Evolutionary conservation across 1,140 invertebrate species (phyloP).

Genomic region (Bombyx mandarina): DNA sequence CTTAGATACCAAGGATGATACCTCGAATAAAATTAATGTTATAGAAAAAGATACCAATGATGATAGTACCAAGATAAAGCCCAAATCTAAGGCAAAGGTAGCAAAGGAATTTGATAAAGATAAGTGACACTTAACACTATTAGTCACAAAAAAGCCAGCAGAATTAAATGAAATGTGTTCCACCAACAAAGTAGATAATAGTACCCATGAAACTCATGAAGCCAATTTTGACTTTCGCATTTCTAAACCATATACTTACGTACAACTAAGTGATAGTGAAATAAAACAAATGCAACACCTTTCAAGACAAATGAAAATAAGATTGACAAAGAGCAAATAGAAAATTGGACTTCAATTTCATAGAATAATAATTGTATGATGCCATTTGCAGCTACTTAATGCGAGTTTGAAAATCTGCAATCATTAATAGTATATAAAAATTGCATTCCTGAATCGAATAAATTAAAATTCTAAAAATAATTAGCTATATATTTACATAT

Average conservation of each 20-base stretch:
- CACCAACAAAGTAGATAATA: conserved; percentile 14
- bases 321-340: no score
- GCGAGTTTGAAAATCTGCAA: no score
- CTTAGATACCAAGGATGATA: conserved; percentile 19
- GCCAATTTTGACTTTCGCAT: no score
- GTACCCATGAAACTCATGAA: conserved; percentile 27
- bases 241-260: conserved; percentile 14
- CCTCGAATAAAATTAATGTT: conserved; percentile 11
- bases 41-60: conserved; percentile 9
- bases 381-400: no score
- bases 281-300: conserved; percentile 10
- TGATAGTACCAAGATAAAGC: conserved; percentile 11
- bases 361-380: no score
- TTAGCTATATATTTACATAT: background rate
- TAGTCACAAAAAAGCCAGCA: conserved; percentile 10
- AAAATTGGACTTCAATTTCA: no score
- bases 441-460: background rate
- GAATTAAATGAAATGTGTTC: conserved; percentile 16
- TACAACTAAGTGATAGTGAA: background rate
- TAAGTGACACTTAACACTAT: conserved; percentile 39
- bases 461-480: background rate
- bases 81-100: conserved; percentile 17
- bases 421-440: background rate
- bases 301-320: no score
- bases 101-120: conserved; percentile 29